Base-by-base conservation (phyloP, 1,140 invertebrate species). In the Bursaphelenchus mucronatus region DNA sequence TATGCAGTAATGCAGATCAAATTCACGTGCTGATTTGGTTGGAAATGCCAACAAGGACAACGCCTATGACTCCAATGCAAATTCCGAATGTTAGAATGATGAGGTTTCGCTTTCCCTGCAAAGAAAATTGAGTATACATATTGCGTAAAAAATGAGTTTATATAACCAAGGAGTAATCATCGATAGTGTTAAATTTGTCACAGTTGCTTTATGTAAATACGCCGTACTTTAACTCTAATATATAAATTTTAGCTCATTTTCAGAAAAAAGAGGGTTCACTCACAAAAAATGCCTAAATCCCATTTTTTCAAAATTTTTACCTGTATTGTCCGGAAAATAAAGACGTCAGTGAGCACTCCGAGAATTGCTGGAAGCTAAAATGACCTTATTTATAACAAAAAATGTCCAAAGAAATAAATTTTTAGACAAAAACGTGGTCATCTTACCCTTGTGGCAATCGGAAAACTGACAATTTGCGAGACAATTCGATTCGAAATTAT, bases 291-390 rank as follows among this genome's bases (percentile, higher is more conserved):
- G n/a, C n/a, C n/a, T n/a, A n/a, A n/a, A n/a, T n/a, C n/a, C n/a
- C n/a, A 41, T 53, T 10, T 67, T 21, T 30, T 21, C 41, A 15
- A 43, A 46, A 17, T 8, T 46, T 40, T 15, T 39, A 64, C 73
- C 56, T 72, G 57, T 40, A 69, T 63, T 44, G 66, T 64, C 44
- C 63, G 44, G 51, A 69, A 76, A 11, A 76, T 17, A 17, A 74
- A 30, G 44, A 76, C 74, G 47, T 76, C 74, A 3, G 66, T 50
- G 19, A 76, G n/a, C 17, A 69, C 76, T 39, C 72, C 64, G 19
- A 76, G 79, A 13, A 76, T 76, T 44, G 74, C 67, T n/a, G 74
- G 74, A n/a, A 75, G 54, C 73, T 75, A 40, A 64, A 74, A 74
- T 8, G 21, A 62, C 13, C 3, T 39, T 17, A 1, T 15, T n/a